phyloP scores from a whole-genome alignment of 2,113 vertebrate genomes.

The Cavia aperea region DNA sequence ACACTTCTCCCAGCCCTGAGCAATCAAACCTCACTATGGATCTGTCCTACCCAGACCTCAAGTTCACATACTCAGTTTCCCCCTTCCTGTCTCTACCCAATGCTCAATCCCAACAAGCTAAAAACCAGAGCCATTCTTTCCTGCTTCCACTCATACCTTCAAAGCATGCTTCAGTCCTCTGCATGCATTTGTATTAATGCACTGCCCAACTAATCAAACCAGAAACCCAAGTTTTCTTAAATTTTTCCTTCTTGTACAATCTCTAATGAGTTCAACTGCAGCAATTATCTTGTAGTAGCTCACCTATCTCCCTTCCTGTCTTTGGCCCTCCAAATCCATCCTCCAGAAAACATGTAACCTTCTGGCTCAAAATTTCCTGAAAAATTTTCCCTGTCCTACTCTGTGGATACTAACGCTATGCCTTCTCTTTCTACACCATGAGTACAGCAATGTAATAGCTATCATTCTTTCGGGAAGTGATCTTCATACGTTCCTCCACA shows the following conservation, averaged over 20 bases:
- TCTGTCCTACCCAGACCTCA: background rate
- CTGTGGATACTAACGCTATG: background rate
- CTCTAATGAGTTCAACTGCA: background rate
- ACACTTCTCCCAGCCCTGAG: background rate
- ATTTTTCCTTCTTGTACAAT: slow-evolving; percentile 10
- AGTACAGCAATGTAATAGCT: background rate
- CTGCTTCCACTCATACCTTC: background rate
- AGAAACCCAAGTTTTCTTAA: background rate
- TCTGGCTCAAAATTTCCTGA: slow-evolving; percentile 28
- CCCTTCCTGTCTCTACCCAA: background rate
- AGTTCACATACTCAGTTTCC: background rate
- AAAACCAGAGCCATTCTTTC: slow-evolving; percentile 2
- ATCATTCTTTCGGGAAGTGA: background rate
- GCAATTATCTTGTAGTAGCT: background rate
- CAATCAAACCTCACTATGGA: background rate
- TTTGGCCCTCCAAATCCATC: background rate
- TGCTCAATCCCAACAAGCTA: background rate
- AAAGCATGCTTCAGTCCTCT: background rate
- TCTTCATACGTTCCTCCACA: background rate
- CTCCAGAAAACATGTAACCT: slow-evolving; percentile 15
- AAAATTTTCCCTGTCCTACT: background rate
- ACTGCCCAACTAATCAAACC: background rate
- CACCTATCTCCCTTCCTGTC: background rate
- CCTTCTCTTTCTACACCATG: background rate
- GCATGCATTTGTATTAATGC: background rate